A percentile compares a stretch with the other conserved stretches of the same genome.
Conservation (phyloP, 2,888 invertebrate genomes). For the Hoplodrina ambigua region DNA sequence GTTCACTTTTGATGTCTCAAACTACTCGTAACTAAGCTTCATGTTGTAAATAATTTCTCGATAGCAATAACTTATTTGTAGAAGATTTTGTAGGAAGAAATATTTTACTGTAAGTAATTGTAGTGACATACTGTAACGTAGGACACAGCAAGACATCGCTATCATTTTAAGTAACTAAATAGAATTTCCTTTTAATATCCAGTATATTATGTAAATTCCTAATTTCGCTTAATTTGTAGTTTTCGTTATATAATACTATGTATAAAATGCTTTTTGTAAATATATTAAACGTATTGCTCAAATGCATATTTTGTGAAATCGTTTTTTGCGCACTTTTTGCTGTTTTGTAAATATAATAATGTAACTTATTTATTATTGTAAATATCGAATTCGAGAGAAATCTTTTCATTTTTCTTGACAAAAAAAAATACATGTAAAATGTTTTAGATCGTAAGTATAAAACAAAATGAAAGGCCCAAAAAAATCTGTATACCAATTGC, state of each 20-base stretch:
- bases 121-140: slow-evolving; percentile 57
- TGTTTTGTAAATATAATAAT: slow-evolving; percentile 84
- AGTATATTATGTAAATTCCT: slow-evolving; percentile 36
- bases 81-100: slow-evolving; percentile 70
- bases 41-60: slow-evolving; percentile 78
- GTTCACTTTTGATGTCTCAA: slow-evolving; percentile 82
- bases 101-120: slow-evolving; percentile 66
- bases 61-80: slow-evolving; percentile 84
- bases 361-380: slow-evolving; percentile 75
- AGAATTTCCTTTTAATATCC: slow-evolving; percentile 41
- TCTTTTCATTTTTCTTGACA: slow-evolving; percentile 72
- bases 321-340: slow-evolving; percentile 90
- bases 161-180: slow-evolving; percentile 37
- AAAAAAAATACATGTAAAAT: slow-evolving; percentile 55
- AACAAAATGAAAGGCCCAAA: slow-evolving; percentile 85
- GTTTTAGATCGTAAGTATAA: slow-evolving; percentile 78
- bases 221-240: slow-evolving; percentile 59
- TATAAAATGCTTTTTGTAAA: slow-evolving; percentile 86
- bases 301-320: slow-evolving; percentile 90
- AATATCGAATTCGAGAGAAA: slow-evolving; percentile 80
- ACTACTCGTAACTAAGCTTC: slow-evolving; percentile 71
- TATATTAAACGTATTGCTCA: slow-evolving; percentile 89
- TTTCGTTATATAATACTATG: slow-evolving; percentile 68
- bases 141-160: slow-evolving; percentile 50
- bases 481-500: slow-evolving; percentile 87